Base-by-base conservation (phyloP, 2,888 invertebrate genomes). In the Sarcophaga rosellei region DNA sequence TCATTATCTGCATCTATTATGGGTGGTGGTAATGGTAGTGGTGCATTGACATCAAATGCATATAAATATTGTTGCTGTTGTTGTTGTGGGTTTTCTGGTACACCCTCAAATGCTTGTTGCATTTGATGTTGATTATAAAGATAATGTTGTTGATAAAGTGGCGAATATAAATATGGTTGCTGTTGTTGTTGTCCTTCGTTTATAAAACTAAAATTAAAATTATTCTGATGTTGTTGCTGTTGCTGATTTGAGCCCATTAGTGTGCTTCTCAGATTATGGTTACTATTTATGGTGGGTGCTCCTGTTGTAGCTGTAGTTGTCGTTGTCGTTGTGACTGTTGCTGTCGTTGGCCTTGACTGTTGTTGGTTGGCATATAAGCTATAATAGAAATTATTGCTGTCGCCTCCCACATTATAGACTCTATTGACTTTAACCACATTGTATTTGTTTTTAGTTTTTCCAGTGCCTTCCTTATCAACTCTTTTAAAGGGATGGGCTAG, bases 131-230 rank as follows among this genome's bases (percentile, higher is more conserved):
- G 53, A 53, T 53, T 53, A 53, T 53, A 53, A 17, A 17, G 53
- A 53, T 53, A 53, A 53, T 74, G 66, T 66, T 74, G 82, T 66
- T 78, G 81, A 61, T 75, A 74, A 53, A 75, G 53, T 77, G 73
- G 73, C 57, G 68, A 73, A 44, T 53, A 53, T 53, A 53, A 17
- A 44, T 74, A 80, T 74, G 53, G 25, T 12, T 63, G 65, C 35
- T 73, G 70, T 35, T 61, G 61, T 53, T 65, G 73, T 20, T 76
- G 83, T 78, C 59, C 59, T 78, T 86, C 84, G 81, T 86, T 86
- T 69, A 78, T 78, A 84, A 75, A 75, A 81, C 86, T 77, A 81
- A 78, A 77, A 21, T 74, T 81, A 15, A 74, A 77, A 78, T 84
- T 82, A 80, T 70, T 84, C 53, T 53, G 53, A 8, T 53, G 53